These are phyloP conservation scores for Leistus spinibarbis DNA, from an alignment of 2,888 invertebrate genomes.

Conservation along the genomic window DNA sequence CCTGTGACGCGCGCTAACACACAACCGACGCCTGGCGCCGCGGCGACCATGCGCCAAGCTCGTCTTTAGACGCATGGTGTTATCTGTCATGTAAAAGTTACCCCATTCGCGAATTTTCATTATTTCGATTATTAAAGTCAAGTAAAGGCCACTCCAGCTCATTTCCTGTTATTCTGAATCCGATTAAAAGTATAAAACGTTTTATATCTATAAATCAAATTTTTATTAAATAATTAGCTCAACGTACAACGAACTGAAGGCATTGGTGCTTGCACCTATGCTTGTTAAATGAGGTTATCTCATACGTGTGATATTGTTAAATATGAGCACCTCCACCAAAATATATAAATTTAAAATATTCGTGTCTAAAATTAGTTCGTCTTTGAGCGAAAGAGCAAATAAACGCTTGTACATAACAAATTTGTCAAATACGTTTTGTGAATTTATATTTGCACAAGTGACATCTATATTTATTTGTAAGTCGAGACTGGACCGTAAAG, in stretches of 20 bases:
- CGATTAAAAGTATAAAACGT: too few relatives aligned
- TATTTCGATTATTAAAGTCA: not conserved
- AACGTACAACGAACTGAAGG: too few relatives aligned
- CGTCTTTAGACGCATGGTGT: constrained; percentile 11
- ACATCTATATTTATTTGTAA: not conserved
- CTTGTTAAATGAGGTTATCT: too few relatives aligned
- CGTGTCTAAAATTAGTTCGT: not conserved
- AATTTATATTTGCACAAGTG: not conserved
- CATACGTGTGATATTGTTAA: too few relatives aligned
- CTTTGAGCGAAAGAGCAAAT: not conserved
- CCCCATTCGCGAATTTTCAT: constrained; percentile 12
- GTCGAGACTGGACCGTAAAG: not conserved
- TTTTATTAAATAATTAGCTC: too few relatives aligned
- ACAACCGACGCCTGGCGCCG: constrained; percentile 1
- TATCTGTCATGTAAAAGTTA: constrained; percentile 28
- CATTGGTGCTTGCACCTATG: too few relatives aligned
- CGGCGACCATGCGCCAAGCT: constrained; percentile 16
- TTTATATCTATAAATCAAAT: too few relatives aligned
- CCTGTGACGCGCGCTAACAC: constrained; percentile 9
- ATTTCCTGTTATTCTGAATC: too few relatives aligned
- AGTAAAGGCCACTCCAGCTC: too few relatives aligned
- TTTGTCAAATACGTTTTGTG: not conserved
- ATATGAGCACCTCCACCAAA: too few relatives aligned
- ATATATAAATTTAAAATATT: too few relatives aligned
- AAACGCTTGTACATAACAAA: not conserved